Evolutionary conservation across 2,888 invertebrate species (phyloP).

Genomic region (Noctua fimbriata): DNA sequence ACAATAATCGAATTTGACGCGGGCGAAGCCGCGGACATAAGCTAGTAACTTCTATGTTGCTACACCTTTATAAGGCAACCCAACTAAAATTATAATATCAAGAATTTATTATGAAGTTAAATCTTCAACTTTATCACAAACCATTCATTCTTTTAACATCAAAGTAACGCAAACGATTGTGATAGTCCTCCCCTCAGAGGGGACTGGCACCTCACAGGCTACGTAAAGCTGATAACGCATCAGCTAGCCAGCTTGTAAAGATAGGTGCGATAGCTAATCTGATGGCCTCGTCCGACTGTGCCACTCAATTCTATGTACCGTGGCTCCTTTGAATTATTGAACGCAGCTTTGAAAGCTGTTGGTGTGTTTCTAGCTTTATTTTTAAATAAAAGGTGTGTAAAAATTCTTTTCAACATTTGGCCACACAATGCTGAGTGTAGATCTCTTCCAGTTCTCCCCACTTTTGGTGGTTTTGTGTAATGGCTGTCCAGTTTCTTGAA

Average conservation of each 20-base stretch:
- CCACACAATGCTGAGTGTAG: neutral
- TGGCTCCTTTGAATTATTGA: conserved; percentile 40
- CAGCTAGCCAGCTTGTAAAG: conserved; percentile 43
- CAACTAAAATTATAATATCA: neutral
- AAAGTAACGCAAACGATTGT: conserved; percentile 16
- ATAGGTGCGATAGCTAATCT: conserved; percentile 60
- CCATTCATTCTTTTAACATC: conserved; percentile 3
- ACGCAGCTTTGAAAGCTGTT: neutral
- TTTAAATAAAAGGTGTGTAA: neutral
- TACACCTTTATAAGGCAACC: neutral
- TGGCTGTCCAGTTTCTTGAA: neutral
- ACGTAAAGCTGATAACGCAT: conserved; percentile 46
- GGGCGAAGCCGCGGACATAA: no score
- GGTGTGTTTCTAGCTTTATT: conserved; percentile 17
- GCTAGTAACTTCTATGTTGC: neutral
- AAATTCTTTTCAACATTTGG: neutral
- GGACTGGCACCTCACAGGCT: neutral
- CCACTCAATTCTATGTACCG: conserved; percentile 41
- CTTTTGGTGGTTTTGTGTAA: neutral
- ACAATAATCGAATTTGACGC: no score
- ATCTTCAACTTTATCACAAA: neutral
- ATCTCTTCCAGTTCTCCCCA: neutral
- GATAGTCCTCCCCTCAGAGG: neutral
- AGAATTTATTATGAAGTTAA: neutral
- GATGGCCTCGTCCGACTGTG: conserved; percentile 48